These are phyloP conservation scores for Oreochromis tanganicae DNA, from an alignment of 2,113 vertebrate species.

Conservation along the genomic window DNA sequence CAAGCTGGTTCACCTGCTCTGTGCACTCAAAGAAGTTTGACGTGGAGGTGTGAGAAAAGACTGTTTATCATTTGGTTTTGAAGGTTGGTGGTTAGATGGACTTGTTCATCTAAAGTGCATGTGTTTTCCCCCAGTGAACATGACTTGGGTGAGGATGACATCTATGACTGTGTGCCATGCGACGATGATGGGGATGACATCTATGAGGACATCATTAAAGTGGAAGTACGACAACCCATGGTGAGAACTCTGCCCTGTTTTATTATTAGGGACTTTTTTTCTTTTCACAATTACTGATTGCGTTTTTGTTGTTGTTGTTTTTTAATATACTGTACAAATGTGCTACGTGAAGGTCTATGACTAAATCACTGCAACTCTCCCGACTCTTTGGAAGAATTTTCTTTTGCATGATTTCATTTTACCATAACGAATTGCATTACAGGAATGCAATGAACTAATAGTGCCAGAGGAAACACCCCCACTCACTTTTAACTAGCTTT, in stretches of 20 bases:
- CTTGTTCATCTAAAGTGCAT: background rate
- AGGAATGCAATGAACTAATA: background rate
- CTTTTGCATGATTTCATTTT: background rate
- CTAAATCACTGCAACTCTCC: background rate
- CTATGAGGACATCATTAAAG: slow-evolving; percentile 98
- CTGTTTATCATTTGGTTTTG: background rate
- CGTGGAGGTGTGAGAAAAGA: background rate
- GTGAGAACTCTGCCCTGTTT: slow-evolving; percentile 66
- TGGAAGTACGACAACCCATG: slow-evolving; percentile 98
- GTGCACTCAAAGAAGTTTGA: background rate
- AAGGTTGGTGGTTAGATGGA: background rate
- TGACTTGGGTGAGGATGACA: slow-evolving; percentile 92
- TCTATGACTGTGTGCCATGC: slow-evolving; percentile 96
- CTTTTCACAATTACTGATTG: background rate
- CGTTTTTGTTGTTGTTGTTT: background rate
- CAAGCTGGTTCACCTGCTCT: background rate
- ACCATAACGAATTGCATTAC: background rate
- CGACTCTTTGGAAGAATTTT: background rate
- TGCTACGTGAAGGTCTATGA: background rate
- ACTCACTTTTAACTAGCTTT: background rate
- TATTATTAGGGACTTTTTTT: background rate
- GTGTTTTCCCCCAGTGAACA: slow-evolving; percentile 78
- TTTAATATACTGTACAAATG: background rate
- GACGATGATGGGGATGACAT: slow-evolving; percentile 95
- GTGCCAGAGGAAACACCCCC: background rate